Evolutionary conservation across 2,797 vertebrate genomes (phyloP).

Genomic region (Clarias pachynema): DNA sequence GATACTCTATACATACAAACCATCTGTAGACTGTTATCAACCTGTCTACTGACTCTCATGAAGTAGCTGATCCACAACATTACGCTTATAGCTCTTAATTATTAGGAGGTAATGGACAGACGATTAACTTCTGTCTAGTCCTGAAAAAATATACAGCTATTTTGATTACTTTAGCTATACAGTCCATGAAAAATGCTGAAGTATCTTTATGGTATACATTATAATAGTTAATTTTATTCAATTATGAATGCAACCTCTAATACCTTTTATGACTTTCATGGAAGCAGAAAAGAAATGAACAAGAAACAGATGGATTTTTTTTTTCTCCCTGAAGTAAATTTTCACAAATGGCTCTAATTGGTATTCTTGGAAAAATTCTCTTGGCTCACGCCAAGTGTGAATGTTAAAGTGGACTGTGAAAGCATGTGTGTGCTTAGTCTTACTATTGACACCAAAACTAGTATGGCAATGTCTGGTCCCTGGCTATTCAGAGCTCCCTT

Average conservation of each 20-base stretch:
- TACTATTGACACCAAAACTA: constrained; percentile 40
- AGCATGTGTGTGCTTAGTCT: constrained; percentile 31
- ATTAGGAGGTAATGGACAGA: background rate
- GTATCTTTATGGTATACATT: constrained; percentile 15
- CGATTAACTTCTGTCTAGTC: background rate
- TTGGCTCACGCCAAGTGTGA: constrained; percentile 52
- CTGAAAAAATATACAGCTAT: background rate
- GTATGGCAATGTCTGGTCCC: constrained; percentile 35
- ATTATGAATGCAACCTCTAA: constrained; percentile 50
- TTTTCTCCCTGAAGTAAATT: constrained; percentile 45
- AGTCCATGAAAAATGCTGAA: constrained; percentile 1
- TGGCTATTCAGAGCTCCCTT: constrained; percentile 22
- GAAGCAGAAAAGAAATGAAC: constrained; percentile 52
- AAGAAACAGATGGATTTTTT: constrained; percentile 57
- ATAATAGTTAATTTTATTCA: constrained; percentile 40
- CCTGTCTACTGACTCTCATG: background rate
- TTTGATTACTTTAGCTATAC: constrained; percentile 5
- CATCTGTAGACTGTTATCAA: background rate
- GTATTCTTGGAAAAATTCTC: constrained; percentile 54
- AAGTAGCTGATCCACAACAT: background rate
- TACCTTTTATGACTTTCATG: constrained; percentile 50
- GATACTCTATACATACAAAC: background rate
- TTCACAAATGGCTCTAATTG: constrained; percentile 53
- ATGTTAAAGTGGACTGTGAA: constrained; percentile 47
- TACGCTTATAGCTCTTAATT: background rate